A percentile compares a stretch with the other conserved stretches of the same genome.
These are phyloP conservation scores for Saturnia pavonia DNA, from an alignment of 2,888 invertebrate genomes.

Conservation along the genomic window DNA sequence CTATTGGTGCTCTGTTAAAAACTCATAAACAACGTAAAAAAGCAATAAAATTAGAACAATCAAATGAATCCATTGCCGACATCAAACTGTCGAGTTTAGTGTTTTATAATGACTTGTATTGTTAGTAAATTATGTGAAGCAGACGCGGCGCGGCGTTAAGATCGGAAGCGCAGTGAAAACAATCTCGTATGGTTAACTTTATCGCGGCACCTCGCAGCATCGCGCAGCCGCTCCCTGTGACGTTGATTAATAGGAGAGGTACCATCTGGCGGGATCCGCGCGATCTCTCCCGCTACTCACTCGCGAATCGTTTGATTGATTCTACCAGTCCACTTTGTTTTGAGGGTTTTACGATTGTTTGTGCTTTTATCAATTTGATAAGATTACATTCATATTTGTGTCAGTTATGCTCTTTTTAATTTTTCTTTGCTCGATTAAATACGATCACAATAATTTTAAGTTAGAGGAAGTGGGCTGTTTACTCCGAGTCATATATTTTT, in stretches of 20 bases:
- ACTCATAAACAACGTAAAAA: neutral
- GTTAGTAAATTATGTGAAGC: constrained; percentile 10
- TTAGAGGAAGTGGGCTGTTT: neutral
- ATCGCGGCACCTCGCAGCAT: neutral
- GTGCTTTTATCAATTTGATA: neutral
- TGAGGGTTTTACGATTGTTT: neutral
- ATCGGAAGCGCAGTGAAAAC: constrained; percentile 12
- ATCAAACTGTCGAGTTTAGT: neutral
- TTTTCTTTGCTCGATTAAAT: no score
- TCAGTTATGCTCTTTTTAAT: no score
- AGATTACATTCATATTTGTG: neutral
- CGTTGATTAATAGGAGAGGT: constrained; percentile 1
- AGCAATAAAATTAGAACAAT: constrained; percentile 7
- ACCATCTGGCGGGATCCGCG: neutral
- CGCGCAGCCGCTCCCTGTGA: neutral
- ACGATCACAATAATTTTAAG: neutral
- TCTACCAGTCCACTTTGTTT: neutral
- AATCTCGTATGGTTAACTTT: neutral
- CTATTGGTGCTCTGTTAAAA: neutral
- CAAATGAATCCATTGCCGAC: neutral
- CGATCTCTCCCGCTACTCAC: neutral
- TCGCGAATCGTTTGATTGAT: neutral
- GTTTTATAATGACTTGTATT: constrained; percentile 7
- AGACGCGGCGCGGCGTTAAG: neutral
- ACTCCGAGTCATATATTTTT: neutral